Base-by-base conservation (phyloP, 2,888 invertebrate genomes). In the Psylliodes chrysocephalus region DNA sequence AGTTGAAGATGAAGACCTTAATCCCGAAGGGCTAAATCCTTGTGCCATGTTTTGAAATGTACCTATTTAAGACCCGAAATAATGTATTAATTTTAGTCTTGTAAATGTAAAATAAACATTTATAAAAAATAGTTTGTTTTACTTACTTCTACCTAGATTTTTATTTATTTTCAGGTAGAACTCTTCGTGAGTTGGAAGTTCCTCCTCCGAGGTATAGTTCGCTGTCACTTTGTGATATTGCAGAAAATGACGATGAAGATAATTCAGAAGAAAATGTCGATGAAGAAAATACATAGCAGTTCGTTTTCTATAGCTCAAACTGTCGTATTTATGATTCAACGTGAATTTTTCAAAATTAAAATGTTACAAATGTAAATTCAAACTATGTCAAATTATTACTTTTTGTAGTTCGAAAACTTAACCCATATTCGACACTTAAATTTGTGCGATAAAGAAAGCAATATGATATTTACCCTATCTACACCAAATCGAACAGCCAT, bases 161-260 rank as follows among this genome's bases (percentile, higher is more conserved):
- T n/a, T n/a, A n/a, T n/a, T n/a, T n/a, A 40, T 17, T 44, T 44
- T 17, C 19, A 18, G 44, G 44, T 18, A 44, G 17, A 44, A 44
- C 15, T 19, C 6, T n/a, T 44, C 10, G 8, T 10, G 44, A 44
- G n/a, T 18, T 44, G 18, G 15, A 18, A 44, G n/a, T n/a, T 2
- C 10, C 15, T 10, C 44, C 44, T 44, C 44, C 44, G 2, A 44
- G 44, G 10, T 44, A 44, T 14, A 44, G 44, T 19, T 10, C 44
- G 17, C 44, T 44, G 15, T 18, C 17, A 18, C 6, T 44, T 6
- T 44, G 6, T 19, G 44, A 6, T 2, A 44, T 44, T 5, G 44
- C 1, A 17, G 44, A 44, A 44, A 44, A 14, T 17, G 17, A 3
- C n/a, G 44, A 17, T 1, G 44, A 4, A 18, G 17, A 19, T 17